These are phyloP conservation scores for Cotesia chilonis DNA, from an alignment of 1,140 invertebrate species.

Conservation along the genomic window DNA sequence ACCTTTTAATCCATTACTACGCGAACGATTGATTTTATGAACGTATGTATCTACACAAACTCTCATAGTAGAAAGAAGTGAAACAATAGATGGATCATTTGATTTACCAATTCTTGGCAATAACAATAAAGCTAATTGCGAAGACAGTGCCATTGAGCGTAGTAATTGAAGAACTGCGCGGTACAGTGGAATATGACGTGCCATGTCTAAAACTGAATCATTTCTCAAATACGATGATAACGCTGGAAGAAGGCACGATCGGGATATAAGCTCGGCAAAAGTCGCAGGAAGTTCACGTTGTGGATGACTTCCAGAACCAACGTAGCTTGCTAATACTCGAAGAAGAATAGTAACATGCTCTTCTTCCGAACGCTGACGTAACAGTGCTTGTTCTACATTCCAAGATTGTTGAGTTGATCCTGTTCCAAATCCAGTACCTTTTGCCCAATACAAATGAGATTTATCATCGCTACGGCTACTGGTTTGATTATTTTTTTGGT, in stretches of 20 bases:
- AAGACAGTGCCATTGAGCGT: conserved; percentile 78
- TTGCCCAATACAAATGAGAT: conserved; percentile 92
- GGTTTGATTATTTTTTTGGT: conserved; percentile 44
- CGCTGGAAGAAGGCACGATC: conserved; percentile 86
- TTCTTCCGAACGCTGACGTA: conserved; percentile 88
- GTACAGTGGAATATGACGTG: conserved; percentile 91
- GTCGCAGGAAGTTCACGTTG: conserved; percentile 70
- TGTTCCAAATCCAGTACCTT: conserved; percentile 93
- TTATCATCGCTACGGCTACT: conserved; percentile 73
- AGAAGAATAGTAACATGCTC: conserved; percentile 87
- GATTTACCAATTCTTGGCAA: conserved; percentile 66
- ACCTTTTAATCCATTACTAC: conserved; percentile 53
- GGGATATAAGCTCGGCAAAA: conserved; percentile 79
- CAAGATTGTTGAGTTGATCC: conserved; percentile 94
- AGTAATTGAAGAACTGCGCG: conserved; percentile 83
- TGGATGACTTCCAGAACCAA: conserved; percentile 75
- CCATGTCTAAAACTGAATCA: conserved; percentile 95
- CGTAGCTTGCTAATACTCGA: conserved; percentile 85
- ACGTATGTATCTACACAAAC: conserved; percentile 91
- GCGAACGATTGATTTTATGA: conserved; percentile 60
- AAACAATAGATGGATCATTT: conserved; percentile 69
- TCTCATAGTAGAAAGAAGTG: conserved; percentile 86
- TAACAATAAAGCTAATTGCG: conserved; percentile 74
- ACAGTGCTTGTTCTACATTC: conserved; percentile 93
- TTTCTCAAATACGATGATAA: conserved; percentile 92